A percentile compares a stretch with the other conserved stretches of the same genome.
phyloP scores from a whole-genome alignment of 2,113 vertebrate species.

The Triplophysa dalaica region DNA sequence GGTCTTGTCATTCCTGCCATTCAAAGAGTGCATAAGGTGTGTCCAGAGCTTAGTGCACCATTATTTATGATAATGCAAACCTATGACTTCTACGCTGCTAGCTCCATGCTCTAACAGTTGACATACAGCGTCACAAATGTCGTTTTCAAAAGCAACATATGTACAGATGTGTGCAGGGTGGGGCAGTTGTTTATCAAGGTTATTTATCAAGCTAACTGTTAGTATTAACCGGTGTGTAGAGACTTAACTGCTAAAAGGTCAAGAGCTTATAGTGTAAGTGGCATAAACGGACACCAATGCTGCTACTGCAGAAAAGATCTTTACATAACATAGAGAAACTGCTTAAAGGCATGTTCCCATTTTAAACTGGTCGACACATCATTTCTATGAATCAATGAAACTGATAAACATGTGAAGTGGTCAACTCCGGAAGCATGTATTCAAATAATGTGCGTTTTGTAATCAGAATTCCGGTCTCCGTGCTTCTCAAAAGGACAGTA shows the following conservation, averaged over 20 bases:
- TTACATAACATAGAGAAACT: neutral
- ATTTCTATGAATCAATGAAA: neutral
- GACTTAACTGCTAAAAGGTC: neutral
- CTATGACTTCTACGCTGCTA: too few species aligned
- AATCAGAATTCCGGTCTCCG: too few species aligned
- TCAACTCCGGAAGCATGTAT: too few species aligned
- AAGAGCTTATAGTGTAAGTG: neutral
- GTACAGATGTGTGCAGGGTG: too few species aligned
- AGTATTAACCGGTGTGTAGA: neutral
- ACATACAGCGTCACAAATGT: too few species aligned
- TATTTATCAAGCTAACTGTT: neutral
- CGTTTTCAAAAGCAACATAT: too few species aligned
- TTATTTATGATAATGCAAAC: too few species aligned
- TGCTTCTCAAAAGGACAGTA: too few species aligned
- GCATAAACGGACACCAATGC: neutral
- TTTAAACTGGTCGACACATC: neutral
- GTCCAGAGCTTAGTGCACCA: neutral
- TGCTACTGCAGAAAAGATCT: neutral
- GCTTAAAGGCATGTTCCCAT: neutral
- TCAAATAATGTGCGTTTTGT: too few species aligned
- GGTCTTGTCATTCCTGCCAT: neutral
- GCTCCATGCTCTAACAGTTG: too few species aligned
- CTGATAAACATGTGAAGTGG: too few species aligned
- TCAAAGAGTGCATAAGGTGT: neutral
- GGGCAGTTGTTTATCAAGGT: neutral